Percentiles rank a stretch among this genome's conserved stretches.
These are phyloP conservation scores for Nicator chloris DNA, from an alignment of 2,113 vertebrate genomes.

Conservation along the genomic window DNA sequence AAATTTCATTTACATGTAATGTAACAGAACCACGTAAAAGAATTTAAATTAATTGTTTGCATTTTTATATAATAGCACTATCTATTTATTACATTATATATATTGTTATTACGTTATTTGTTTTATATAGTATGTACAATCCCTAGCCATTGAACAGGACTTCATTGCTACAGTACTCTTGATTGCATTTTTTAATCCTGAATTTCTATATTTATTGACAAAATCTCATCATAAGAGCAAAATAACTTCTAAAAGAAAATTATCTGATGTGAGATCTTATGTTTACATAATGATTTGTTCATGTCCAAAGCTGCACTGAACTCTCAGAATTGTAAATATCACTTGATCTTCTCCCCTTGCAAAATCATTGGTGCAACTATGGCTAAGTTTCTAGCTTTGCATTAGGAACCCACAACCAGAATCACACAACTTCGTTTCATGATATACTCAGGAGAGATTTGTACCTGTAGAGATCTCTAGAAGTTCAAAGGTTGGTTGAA, in stretches of 20 bases:
- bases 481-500: neutral
- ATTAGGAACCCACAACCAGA: neutral
- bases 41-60: neutral
- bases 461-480: neutral
- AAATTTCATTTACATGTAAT: neutral
- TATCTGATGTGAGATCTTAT: neutral
- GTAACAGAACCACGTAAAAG: neutral
- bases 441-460: neutral
- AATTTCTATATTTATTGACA: neutral
- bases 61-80: neutral
- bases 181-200: neutral
- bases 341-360: neutral
- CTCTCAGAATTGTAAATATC: neutral
- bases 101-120: neutral
- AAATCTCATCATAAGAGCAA: neutral
- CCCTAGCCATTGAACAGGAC: neutral
- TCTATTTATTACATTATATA: neutral
- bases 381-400: neutral
- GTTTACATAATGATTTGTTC: neutral
- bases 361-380: neutral
- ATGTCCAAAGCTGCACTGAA: neutral
- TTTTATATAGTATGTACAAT: neutral
- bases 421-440: neutral
- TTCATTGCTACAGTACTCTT: neutral
- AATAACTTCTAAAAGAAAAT: neutral